These are phyloP conservation scores for Sander lucioperca DNA, from an alignment of 2,113 vertebrate genomes.

Conservation along the genomic window DNA sequence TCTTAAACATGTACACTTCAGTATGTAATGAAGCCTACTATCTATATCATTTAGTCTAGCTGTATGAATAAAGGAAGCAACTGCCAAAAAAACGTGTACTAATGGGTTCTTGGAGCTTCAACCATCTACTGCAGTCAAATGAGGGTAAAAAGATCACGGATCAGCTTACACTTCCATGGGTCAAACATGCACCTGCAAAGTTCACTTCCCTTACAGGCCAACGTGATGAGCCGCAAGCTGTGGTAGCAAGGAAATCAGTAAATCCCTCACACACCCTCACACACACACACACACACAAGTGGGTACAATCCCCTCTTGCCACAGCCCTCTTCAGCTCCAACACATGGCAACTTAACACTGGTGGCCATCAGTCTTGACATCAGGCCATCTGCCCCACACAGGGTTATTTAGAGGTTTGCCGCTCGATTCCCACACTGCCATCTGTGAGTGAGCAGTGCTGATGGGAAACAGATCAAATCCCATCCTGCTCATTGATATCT, in stretches of 20 bases:
- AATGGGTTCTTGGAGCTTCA: neutral
- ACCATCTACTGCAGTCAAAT: neutral
- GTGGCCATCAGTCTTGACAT: constrained; percentile 53
- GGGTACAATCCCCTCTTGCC: constrained; percentile 35
- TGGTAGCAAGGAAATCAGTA: constrained; percentile 33
- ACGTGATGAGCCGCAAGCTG: constrained; percentile 29
- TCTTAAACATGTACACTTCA: neutral
- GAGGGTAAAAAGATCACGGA: neutral
- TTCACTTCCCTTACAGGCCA: constrained; percentile 42
- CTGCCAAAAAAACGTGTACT: no score
- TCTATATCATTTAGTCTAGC: neutral
- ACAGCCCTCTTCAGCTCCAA: constrained; percentile 23
- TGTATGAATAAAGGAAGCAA: neutral
- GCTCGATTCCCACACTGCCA: constrained; percentile 51
- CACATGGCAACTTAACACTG: constrained; percentile 58
- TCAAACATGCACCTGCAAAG: constrained; percentile 36
- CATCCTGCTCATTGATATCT: constrained; percentile 4
- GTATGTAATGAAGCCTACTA: neutral
- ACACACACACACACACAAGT: neutral
- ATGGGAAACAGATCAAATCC: constrained; percentile 20
- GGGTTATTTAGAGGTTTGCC: constrained; percentile 54
- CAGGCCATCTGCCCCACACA: constrained; percentile 52
- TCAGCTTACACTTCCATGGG: constrained; percentile 26
- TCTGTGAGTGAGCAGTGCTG: constrained; percentile 37
- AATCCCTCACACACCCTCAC: constrained; percentile 39